These are phyloP conservation scores for Nomada ruficornis DNA, from an alignment of 2,888 invertebrate genomes.

Conservation along the genomic window DNA sequence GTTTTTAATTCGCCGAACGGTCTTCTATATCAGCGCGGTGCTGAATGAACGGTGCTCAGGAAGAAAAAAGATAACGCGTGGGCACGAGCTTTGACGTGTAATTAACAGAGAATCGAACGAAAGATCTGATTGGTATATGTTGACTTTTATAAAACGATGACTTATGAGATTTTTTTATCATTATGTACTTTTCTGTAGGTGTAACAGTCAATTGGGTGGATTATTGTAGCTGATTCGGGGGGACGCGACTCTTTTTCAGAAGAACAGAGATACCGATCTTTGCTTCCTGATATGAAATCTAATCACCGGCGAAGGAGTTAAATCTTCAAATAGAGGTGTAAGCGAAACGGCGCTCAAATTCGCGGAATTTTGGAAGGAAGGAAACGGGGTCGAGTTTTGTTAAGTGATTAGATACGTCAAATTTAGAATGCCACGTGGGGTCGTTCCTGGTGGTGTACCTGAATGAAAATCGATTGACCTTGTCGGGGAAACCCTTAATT, in stretches of 20 bases:
- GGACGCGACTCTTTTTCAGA: not conserved
- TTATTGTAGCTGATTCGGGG: not conserved
- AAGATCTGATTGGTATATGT: too few species aligned
- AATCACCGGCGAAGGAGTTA: not conserved
- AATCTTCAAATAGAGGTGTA: not conserved
- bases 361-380: not conserved
- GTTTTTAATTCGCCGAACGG: not conserved
- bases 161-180: too few species aligned
- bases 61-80: not conserved
- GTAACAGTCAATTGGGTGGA: not conserved
- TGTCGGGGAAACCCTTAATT: conserved; percentile 42
- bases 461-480: conserved; percentile 57
- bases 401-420: conserved; percentile 23
- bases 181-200: too few species aligned
- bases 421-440: conserved; percentile 6
- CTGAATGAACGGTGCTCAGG: too few species aligned
- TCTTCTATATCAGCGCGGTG: not conserved
- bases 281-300: conserved; percentile 17
- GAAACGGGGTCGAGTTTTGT: not conserved
- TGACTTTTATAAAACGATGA: too few species aligned
- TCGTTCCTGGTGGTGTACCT: conserved; percentile 6
- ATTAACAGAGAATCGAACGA: not conserved
- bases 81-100: not conserved
- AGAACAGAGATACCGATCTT: not conserved
- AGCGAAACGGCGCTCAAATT: not conserved